Conservation (phyloP, 2,113 vertebrate genomes). For the Empidonax traillii region DNA sequence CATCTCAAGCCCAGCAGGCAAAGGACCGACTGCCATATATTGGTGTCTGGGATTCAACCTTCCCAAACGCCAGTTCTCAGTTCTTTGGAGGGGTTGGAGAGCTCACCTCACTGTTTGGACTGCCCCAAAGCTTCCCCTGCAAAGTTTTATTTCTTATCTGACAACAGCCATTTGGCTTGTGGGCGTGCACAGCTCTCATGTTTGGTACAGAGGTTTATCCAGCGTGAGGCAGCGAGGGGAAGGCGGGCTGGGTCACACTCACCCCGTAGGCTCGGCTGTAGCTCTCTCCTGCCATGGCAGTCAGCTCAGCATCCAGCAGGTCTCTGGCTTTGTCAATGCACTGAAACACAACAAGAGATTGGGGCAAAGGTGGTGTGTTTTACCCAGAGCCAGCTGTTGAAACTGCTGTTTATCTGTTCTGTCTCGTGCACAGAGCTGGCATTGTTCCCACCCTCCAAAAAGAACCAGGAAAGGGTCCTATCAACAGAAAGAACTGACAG, state of each 20-base stretch:
- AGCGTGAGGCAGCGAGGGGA: neutral
- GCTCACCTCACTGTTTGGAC: neutral
- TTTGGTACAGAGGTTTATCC: neutral
- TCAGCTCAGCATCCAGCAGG: slow-evolving; percentile 94
- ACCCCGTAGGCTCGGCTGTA: slow-evolving; percentile 98
- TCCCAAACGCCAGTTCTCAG: neutral
- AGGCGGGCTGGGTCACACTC: neutral
- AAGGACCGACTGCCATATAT: neutral
- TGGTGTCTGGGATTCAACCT: neutral
- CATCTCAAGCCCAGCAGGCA: neutral
- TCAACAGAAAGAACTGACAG: neutral
- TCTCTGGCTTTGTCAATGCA: slow-evolving; percentile 99
- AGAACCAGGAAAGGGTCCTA: neutral
- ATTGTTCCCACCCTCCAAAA: neutral
- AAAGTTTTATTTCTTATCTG: neutral
- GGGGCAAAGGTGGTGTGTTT: neutral
- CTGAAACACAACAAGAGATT: slow-evolving; percentile 63
- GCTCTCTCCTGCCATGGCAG: slow-evolving; percentile 98
- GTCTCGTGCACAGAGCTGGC: neutral
- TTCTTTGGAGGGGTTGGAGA: neutral
- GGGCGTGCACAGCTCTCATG: neutral
- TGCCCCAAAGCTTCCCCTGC: neutral
- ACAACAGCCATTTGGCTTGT: neutral
- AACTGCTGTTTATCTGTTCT: neutral
- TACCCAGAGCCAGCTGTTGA: neutral